A percentile compares a stretch with the other conserved stretches of the same genome.
Evolutionary conservation across 1,140 invertebrate species (phyloP).

Genomic region (Solen grandis): DNA sequence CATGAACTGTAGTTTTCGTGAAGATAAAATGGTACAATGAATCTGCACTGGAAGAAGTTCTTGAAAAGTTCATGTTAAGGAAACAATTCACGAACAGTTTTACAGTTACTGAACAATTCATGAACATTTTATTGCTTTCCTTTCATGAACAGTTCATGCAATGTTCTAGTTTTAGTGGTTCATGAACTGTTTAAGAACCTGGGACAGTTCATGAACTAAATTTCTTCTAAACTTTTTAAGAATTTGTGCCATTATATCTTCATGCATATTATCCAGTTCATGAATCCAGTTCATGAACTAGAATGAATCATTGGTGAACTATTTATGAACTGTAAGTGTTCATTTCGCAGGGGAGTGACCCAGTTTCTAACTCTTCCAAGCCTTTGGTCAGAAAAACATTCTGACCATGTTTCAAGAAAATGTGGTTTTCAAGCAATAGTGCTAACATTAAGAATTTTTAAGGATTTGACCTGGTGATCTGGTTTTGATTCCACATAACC

Average conservation of each 20-base stretch:
- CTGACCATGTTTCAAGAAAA: too few species aligned
- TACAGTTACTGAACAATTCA: slow-evolving; percentile 20
- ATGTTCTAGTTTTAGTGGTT: background rate
- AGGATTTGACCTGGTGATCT: too few species aligned
- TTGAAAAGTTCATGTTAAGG: too few species aligned
- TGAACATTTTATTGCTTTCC: background rate
- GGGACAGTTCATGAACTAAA: slow-evolving; percentile 17
- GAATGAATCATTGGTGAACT: slow-evolving; percentile 13
- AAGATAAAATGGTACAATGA: too few species aligned
- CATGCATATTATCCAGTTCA: slow-evolving; percentile 24
- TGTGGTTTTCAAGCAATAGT: too few species aligned
- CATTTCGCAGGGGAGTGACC: slow-evolving; percentile 28
- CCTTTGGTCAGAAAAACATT: too few species aligned
- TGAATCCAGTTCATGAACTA: slow-evolving; percentile 31
- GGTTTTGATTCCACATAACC: too few species aligned
- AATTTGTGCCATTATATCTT: slow-evolving; percentile 30
- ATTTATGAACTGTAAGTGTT: slow-evolving; percentile 7
- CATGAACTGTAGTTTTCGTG: too few species aligned
- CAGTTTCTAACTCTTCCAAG: too few species aligned
- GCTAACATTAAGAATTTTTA: too few species aligned
- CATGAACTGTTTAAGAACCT: slow-evolving; percentile 29
- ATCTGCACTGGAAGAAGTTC: too few species aligned
- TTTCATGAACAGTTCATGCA: slow-evolving; percentile 19
- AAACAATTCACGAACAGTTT: too few species aligned
- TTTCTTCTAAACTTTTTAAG: slow-evolving; percentile 28